Base-by-base conservation (phyloP, 2,113 vertebrate genomes). In the Sceloporus undulatus region DNA sequence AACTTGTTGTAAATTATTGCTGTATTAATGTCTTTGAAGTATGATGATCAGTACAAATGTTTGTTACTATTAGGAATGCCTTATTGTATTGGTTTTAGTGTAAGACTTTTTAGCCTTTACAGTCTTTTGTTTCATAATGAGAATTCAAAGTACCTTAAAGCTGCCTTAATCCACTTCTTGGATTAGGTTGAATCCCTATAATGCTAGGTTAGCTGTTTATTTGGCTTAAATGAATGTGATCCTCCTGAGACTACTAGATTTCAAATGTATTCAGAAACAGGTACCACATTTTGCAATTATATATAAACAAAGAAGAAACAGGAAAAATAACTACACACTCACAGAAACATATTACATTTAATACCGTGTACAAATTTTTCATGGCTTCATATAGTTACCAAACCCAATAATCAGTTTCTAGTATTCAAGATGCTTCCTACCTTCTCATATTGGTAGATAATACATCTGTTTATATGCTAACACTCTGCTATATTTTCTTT, bases 61-160 rank as follows among this genome's bases (percentile, higher is more conserved):
- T 79, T 79, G 27, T 73, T 84, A 5, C 29, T 73, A 23, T 27
- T 10, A 34, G 5, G 56, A 13, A 38, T 27, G 10, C 52, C 13
- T 84, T 75, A 25, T 14, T 85, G 29, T 25, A 38, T 9, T 65
- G 2, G 19, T 81, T 75, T 89, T 66, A 48, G n/a, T 27, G 9
- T 34, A 85, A 40, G 7, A 7, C 84, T 85, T 48, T 4, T 48
- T 48, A 48, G 70, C 3, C 9, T 86, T 66, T 91, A 9, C 25
- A 70, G 29, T 52, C 85, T 78, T 38, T 62, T 78, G 16, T 70
- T 4, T 25, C 42, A 86, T 16, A 42, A 9, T 52, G 14, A 21
- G 29, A 38, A 3, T 54, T 86, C 14, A 19, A 79, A 89, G 14
- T 52, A 70, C 81, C 56, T 92, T 66, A 2, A 89, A 88, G 8